Evolutionary conservation across 1,140 invertebrate species (phyloP), one percentile per base, ranked within the genome.

Genomic region (Polyergus mexicanus): DNA sequence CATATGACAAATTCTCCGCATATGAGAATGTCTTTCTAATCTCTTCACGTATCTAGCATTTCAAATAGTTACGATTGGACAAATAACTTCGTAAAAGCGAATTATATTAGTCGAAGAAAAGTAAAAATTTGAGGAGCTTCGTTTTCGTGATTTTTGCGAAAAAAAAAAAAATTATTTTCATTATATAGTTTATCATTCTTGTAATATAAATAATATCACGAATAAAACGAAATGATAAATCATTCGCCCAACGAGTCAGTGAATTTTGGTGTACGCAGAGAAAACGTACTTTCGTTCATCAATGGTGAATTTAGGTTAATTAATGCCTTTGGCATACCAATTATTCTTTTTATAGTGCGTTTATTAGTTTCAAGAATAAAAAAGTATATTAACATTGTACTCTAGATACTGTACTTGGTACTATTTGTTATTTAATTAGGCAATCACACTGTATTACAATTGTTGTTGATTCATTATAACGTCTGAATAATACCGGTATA

Each of bases 341-440:
- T 76, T 62, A 63, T 19, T 77, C 28, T 44, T 60, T 62, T 7
- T 38, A 38, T 7, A 13, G 22, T 60, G n/a, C 2, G 35, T 69
- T 69, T 77, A 65, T 63, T 65, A 56, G 51, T 41, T 41, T 56
- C 10, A 19, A 80, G 16, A 41, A 71, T 54, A 71, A 58, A 2
- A 78, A 68, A 66, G 11, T 22, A 19, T 44, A 6, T 11, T 80
- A 68, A 68, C 16, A 54, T 25, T 78, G n/a, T 11, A n/a, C 35
- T 25, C 58, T n/a, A 75, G 16, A 58, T 54, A 13, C 3, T 25
- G 10, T 51, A 22, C 11, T n/a, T n/a, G n/a, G 3, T 69, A n/a
- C 13, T 19, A 47, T 71, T 71, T 69, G 16, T 71, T 51, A 69
- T 6, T 13, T 56, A 58, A 80, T 80, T 71, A 60, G 44, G 47